Conservation (phyloP, 2,888 invertebrate species). For the Toxonevra muliebris region DNA sequence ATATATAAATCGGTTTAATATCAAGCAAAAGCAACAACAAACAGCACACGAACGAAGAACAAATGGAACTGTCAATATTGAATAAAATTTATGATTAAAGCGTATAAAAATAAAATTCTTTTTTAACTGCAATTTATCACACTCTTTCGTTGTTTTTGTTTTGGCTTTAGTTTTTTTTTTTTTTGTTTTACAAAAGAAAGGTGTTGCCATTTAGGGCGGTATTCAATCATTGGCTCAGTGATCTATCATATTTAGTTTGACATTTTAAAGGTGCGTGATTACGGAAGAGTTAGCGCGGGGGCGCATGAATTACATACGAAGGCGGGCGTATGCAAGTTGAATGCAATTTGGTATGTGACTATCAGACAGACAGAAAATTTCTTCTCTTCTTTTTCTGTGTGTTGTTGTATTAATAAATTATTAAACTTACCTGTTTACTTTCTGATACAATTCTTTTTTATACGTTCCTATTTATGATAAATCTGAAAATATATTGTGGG, state of each 20-base stretch:
- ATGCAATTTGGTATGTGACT: neutral
- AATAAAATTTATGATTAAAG: slow-evolving; percentile 27
- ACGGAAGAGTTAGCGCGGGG: neutral
- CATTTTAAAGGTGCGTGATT: slow-evolving; percentile 12
- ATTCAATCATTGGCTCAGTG: slow-evolving; percentile 32
- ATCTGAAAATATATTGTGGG: too few species aligned
- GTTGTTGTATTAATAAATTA: too few species aligned
- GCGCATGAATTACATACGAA: neutral
- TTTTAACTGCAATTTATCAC: slow-evolving; percentile 5
- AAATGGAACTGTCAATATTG: slow-evolving; percentile 28
- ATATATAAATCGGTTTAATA: too few species aligned
- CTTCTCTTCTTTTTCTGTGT: too few species aligned
- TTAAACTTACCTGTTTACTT: too few species aligned
- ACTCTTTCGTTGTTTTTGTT: neutral
- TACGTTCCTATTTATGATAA: too few species aligned
- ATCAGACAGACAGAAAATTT: too few species aligned
- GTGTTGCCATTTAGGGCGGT: slow-evolving; percentile 17
- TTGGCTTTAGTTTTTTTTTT: neutral
- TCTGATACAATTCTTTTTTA: too few species aligned
- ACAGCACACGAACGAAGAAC: neutral
- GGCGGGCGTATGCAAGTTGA: slow-evolving; percentile 1
- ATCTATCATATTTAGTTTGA: slow-evolving; percentile 35
- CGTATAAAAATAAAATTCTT: neutral
- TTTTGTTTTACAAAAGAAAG: slow-evolving; percentile 5
- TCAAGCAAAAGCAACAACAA: neutral